Evolutionary conservation across 1,140 invertebrate genomes (phyloP).

Genomic region (Penaeus japonicus): DNA sequence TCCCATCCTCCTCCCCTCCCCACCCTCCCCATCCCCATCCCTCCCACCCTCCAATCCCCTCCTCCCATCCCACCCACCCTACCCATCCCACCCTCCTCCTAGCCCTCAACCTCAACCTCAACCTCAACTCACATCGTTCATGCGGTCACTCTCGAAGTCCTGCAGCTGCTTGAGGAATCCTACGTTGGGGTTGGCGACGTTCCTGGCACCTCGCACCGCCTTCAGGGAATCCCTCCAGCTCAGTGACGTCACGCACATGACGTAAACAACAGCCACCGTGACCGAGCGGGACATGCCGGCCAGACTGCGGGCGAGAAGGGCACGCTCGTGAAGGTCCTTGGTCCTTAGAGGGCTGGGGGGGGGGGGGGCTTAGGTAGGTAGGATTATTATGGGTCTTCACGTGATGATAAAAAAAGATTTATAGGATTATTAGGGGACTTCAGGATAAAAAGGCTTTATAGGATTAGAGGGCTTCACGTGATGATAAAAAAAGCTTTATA

Average conservation of each 20-base stretch:
- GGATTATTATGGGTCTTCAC: too few species aligned
- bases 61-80: neutral
- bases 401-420: too few species aligned
- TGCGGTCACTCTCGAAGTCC: conserved; percentile 84
- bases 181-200: conserved; percentile 92
- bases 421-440: too few species aligned
- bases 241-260: conserved; percentile 92
- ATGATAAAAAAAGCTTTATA: too few species aligned
- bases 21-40: too few species aligned
- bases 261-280: conserved; percentile 91
- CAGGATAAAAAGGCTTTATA: too few species aligned
- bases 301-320: conserved; percentile 70
- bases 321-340: neutral
- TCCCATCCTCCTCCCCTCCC: neutral
- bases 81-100: neutral
- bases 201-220: conserved; percentile 86
- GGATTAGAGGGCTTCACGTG: too few species aligned
- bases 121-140: conserved; percentile 74
- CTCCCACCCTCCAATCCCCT: too few species aligned
- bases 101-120: neutral
- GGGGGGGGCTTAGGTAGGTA: neutral
- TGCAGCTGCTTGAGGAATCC: conserved; percentile 94
- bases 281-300: conserved; percentile 96
- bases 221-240: conserved; percentile 92
- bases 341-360: neutral